Percentiles rank a stretch among this genome's conserved stretches.
Evolutionary conservation across 2,888 invertebrate species (phyloP).

Genomic region (Isotomurus palustris): DNA sequence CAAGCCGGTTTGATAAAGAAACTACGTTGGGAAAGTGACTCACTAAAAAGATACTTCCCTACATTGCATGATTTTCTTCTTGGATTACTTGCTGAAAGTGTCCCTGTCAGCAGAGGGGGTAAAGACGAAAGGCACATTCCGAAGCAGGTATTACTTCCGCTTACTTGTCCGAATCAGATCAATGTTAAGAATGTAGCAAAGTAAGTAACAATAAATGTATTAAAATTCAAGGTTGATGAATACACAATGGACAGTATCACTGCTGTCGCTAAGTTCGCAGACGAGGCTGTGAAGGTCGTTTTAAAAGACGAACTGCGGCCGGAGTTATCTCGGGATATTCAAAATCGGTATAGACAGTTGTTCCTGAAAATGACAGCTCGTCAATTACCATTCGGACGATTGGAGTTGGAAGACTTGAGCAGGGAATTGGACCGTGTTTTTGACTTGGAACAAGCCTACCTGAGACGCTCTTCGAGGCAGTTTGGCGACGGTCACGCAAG

Average conservation of each 20-base stretch:
- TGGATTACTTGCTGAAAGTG: constrained; percentile 3
- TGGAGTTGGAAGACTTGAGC: constrained; percentile 23
- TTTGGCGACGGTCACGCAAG: constrained; percentile 4
- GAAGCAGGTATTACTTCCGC: constrained; percentile 4
- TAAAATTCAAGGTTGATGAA: constrained; percentile 5
- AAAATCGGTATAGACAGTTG: background rate
- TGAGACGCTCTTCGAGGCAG: constrained; percentile 4
- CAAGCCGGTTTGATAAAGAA: constrained; percentile 1
- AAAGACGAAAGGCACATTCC: constrained; percentile 2
- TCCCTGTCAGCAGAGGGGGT: background rate
- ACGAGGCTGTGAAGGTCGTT: background rate
- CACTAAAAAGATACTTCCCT: constrained; percentile 6
- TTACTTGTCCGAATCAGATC: background rate
- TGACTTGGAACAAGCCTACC: constrained; percentile 17
- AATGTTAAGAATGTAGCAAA: too few species aligned
- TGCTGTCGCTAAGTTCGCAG: background rate
- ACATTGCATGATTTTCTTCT: constrained; percentile 3
- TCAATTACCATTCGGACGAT: constrained; percentile 18
- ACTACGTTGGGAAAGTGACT: background rate
- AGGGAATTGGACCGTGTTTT: constrained; percentile 25
- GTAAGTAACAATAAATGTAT: background rate
- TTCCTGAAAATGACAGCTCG: background rate
- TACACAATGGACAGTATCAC: background rate
- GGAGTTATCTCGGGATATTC: background rate
- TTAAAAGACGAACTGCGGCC: background rate